Base-by-base conservation (phyloP, 2,888 invertebrate genomes). In the Ectemnius continuus region DNA sequence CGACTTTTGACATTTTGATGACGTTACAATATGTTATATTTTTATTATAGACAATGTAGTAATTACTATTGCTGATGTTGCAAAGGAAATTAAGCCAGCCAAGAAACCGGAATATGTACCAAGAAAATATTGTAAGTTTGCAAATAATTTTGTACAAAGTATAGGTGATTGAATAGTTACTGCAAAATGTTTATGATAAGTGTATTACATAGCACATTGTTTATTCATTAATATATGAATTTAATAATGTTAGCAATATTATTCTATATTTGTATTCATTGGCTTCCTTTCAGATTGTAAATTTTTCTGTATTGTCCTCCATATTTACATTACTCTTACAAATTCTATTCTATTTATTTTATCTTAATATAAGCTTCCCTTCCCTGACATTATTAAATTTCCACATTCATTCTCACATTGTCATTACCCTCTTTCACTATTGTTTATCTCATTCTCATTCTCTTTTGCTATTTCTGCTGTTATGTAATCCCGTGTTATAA, bases 21-120 rank as follows among this genome's bases (percentile, higher is more conserved):
- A 36, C 11, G 1, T 6, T 6, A 8, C 8, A 36, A 36, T 36
- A 36, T 36, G 11, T 36, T 6, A 8, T 36, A 56, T 64, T 58
- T 45, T 62, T 28, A 18, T 69, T 67, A 26, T 66, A 89, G 89
- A 86, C 26, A 77, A 86, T 58, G 58, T 76, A 3, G 72, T 85
- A 14, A 94, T 96, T 61, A 94, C 94, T 48, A 96, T 97, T 83
- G 96, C 95, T 81, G 94, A 95, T 91, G 94, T 96, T 78, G 93
- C 93, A 47, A 96, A 95, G 89, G 92, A 92, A 65, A 86, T 94
- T n/a, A 92, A 91, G 75, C 87, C 91, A 60, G 94, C 96, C 0
- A 94, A 93, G 84, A 93, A 94, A 88, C 94, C 94, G 2, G 96
- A 97, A 92, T 94, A 96, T 89, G 96, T 98, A n/a, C 98, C 98